Base-by-base conservation (phyloP, 2,888 invertebrate genomes). In the Thereva unica region DNA sequence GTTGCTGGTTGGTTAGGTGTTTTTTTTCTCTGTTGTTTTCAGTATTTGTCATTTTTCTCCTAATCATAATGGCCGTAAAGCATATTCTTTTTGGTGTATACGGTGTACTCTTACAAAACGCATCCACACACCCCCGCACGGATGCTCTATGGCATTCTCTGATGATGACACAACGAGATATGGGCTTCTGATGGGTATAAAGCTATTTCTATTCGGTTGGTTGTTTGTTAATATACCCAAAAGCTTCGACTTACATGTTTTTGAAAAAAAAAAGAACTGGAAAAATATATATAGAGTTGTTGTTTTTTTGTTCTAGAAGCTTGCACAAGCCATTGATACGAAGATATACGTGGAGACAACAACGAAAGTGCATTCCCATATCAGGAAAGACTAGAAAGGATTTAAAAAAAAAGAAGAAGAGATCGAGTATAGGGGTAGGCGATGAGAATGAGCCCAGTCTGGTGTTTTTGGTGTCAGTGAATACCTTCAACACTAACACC, bases 1-100 rank as follows among this genome's bases (percentile, higher is more conserved):
- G 44, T 65, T 56, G 38, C 49, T 65, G 49, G 55, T 54, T 64
- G 52, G 52, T 47, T 54, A 53, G 53, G 64, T 53, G 53, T 53
- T 53, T 53, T 53, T 53, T 53, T 64, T 38, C 23, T 12, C 23
- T 55, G 55, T 42, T 41, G 9, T 38, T 42, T 55, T 42, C 41
- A 9, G 52, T 64, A 52, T 53, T 64, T 64, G 52, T 64, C 44
- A 53, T 64, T 53, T n/a, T 23, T 64, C 45, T 64, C 42, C 53
- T 64, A 64, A 64, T 64, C 41, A 64, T 44, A 64, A 64, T 64
- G 64, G 64, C 35, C 64, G 53, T 53, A 53, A 42, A 64, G 44
- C 42, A 64, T 50, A 50, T 61, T 50, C 38, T 23, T 61, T 35
- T 61, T 34, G 55, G 10, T 41, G 23, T 23, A 23, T 23, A 23